Evolutionary conservation across 2,888 invertebrate genomes (phyloP), one percentile per base, ranked within the genome.

Genomic region (Frankliniella fusca): DNA sequence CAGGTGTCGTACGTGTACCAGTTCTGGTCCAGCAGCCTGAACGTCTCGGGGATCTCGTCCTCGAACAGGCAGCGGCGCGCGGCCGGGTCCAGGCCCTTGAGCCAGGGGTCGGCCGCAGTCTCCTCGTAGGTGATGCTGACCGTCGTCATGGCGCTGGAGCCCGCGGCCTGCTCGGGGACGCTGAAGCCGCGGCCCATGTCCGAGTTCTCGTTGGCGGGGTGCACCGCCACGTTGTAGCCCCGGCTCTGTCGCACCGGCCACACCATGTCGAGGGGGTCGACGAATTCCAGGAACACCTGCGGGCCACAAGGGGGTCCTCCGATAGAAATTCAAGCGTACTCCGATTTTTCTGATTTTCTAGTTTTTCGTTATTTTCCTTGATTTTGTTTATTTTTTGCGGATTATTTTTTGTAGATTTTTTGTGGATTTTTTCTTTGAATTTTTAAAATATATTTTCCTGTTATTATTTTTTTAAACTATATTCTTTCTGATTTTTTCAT

Each of bases 1-100:
- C 70, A 76, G 11, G 70, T 23, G 23, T 76, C 70, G 27, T 76
- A 27, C 11, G 70, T 76, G 70, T 76, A 76, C 70, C 70, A 76
- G 23, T 9, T 12, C 11, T 12, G 9, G 27, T 12, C 70, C 23
- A 23, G 23, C 23, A 0, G 7, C 23, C 10, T 9, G 70, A 76
- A 76, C 70, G 10, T 3, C 70, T 23, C 70, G 23, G 70, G 70
- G 8, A 11, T 5, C 70, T 76, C 70, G 3, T 76, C 11, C 70
- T 76, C 70, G 27, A 76, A 76, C 70, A 76, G 70, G 27, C 70
- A 76, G 23, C 27, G 0, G 11, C 70, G 70, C 70, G 23, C 23
- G 23, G 27, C 70, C 11, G 27, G 27, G 23, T 9, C 10, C 27
- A 76, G 27, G 23, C 23, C 1, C 0, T 10, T 9, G 27, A 76